phyloP scores from a whole-genome alignment of 2,888 invertebrate species.

The Sclerodermus sp. region DNA sequence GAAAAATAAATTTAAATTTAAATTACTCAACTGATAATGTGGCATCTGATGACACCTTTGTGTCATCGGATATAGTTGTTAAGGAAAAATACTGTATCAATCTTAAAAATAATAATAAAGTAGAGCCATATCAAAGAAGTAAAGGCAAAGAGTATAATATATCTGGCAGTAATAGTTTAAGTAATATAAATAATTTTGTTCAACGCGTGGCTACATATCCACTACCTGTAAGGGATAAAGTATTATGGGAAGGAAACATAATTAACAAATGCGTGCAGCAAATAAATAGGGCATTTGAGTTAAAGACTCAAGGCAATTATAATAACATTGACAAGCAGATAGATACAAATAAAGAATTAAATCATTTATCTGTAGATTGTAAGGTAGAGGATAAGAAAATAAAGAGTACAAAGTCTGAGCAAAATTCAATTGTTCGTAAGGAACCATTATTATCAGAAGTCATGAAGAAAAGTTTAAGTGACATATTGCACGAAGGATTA shows the following conservation, averaged over 20 bases:
- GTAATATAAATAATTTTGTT: conserved; percentile 6
- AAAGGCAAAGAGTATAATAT: conserved; percentile 6
- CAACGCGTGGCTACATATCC: background rate
- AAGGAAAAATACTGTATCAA: background rate
- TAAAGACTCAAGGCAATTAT: background rate
- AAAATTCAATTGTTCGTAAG: conserved; percentile 9
- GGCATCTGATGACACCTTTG: conserved; percentile 17
- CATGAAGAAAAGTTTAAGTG: conserved; percentile 58
- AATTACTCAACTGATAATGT: conserved; percentile 44
- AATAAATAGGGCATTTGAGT: background rate
- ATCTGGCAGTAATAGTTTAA: conserved; percentile 3
- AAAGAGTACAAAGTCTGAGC: background rate
- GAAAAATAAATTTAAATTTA: conserved; percentile 55
- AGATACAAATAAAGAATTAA: background rate
- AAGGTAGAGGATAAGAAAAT: too few species aligned
- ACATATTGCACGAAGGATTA: conserved; percentile 80
- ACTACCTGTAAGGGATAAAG: conserved; percentile 1
- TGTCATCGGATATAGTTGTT: conserved; percentile 7
- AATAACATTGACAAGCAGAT: too few species aligned
- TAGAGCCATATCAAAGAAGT: conserved; percentile 20
- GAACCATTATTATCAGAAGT: conserved; percentile 40
- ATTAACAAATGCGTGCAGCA: background rate
- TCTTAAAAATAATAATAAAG: background rate
- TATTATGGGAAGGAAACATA: background rate
- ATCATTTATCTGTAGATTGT: background rate